Conservation (phyloP, 1,140 invertebrate species). For the Pteromalus puparum region DNA sequence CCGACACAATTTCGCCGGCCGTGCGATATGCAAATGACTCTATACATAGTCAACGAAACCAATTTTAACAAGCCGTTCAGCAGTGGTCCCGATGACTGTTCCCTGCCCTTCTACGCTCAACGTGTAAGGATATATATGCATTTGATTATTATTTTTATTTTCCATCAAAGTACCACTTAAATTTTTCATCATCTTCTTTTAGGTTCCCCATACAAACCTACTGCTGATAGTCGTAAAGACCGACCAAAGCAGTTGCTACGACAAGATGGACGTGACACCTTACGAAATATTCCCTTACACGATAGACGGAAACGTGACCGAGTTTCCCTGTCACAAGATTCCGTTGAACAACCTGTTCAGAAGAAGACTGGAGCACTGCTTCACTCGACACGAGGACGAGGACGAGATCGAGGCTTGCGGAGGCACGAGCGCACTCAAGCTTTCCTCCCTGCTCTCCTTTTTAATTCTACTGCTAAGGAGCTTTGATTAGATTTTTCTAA, state of each 20-base stretch:
- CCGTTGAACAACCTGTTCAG: conserved; percentile 81
- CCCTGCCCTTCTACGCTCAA: conserved; percentile 67
- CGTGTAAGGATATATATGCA: conserved; percentile 58
- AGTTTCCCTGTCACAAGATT: conserved; percentile 83
- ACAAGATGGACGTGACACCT: conserved; percentile 64
- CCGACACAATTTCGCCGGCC: conserved; percentile 70
- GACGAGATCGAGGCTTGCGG: conserved; percentile 76
- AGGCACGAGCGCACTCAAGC: conserved; percentile 54
- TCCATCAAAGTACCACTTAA: background rate
- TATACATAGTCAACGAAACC: conserved; percentile 82
- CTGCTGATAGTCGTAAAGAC: conserved; percentile 85
- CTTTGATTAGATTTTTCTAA: conserved; percentile 20
- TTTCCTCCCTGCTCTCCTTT: conserved; percentile 55
- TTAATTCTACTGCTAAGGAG: background rate
- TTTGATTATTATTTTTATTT: background rate
- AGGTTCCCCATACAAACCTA: conserved; percentile 88
- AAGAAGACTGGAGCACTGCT: conserved; percentile 83
- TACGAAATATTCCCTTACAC: conserved; percentile 67
- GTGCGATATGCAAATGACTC: conserved; percentile 81
- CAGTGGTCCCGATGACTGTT: conserved; percentile 59
- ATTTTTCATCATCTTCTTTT: conserved; percentile 27
- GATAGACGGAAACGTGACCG: conserved; percentile 63
- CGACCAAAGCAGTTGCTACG: conserved; percentile 68
- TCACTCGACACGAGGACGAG: conserved; percentile 82
- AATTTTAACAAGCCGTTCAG: conserved; percentile 63